Percentiles rank a stretch among this genome's conserved stretches.
Conservation (phyloP, 35 echinoderm and acorn worm genomes). For the Acanthaster planci region DNA sequence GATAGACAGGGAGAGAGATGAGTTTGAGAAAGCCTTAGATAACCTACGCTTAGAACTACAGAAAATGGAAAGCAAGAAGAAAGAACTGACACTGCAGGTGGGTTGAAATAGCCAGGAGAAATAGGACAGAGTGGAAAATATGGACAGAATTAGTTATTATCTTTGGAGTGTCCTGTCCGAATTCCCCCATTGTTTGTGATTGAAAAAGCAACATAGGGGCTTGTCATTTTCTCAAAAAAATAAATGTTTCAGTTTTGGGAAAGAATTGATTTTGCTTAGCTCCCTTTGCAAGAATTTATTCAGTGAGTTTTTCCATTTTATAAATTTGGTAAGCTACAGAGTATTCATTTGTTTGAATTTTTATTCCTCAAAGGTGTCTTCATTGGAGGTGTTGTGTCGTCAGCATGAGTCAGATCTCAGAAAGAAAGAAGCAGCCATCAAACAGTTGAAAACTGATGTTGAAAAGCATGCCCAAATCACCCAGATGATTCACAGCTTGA, state of each 20-base stretch:
- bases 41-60: slow-evolving; percentile 36
- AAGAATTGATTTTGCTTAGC: too few species aligned
- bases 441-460: slow-evolving; percentile 59
- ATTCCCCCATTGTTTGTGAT: background rate
- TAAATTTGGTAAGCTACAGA: too few species aligned
- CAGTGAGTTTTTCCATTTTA: too few species aligned
- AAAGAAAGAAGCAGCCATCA: slow-evolving; percentile 67
- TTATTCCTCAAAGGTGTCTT: slow-evolving; percentile 37
- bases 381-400: slow-evolving; percentile 45
- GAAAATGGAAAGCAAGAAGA: slow-evolving; percentile 43
- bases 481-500: slow-evolving; percentile 77
- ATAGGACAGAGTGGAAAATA: background rate
- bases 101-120: background rate
- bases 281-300: too few species aligned
- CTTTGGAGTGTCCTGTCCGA: background rate
- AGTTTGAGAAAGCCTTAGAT: slow-evolving; percentile 48
- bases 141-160: background rate
- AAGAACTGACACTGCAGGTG: slow-evolving; percentile 44
- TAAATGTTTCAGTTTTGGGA: too few species aligned
- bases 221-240: too few species aligned
- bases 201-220: too few species aligned
- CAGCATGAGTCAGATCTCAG: slow-evolving; percentile 56
- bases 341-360: background rate
- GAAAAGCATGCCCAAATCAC: slow-evolving; percentile 54
- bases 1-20: slow-evolving; percentile 48